phyloP scores from a whole-genome alignment of 2,888 invertebrate genomes.

The Himalopsyche kuldschensis region DNA sequence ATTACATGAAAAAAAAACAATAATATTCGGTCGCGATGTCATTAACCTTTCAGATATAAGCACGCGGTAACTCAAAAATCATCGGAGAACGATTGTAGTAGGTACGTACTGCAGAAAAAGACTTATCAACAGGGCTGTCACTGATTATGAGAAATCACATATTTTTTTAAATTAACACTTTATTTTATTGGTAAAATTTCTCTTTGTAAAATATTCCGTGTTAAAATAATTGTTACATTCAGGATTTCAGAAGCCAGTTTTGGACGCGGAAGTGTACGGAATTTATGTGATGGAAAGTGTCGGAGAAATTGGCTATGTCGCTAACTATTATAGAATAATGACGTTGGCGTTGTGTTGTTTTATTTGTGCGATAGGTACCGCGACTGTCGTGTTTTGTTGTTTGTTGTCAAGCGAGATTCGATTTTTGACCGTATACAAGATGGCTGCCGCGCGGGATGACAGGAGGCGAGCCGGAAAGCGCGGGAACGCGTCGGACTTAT shows the following conservation, averaged over 20 bases:
- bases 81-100: not conserved
- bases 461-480: not conserved
- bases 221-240: not conserved
- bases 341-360: not conserved
- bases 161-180: not conserved
- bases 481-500: not conserved
- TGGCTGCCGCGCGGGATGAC: not conserved
- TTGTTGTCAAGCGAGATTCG: not conserved
- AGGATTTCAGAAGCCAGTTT: not conserved
- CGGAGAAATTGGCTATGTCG: not conserved
- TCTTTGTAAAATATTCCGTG: not conserved
- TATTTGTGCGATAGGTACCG: not conserved
- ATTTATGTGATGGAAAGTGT: not conserved
- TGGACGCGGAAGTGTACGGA: not conserved
- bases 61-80: constrained; percentile 1
- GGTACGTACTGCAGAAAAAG: not conserved
- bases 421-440: not conserved
- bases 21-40: not conserved
- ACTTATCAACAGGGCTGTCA: not conserved
- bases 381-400: not conserved
- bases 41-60: not conserved
- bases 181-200: not conserved
- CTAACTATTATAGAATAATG: not conserved
- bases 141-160: not conserved
- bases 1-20: not conserved